A percentile compares a stretch with the other conserved stretches of the same genome.
These are phyloP conservation scores for Ciona savignyi DNA, from an alignment of 23 tunicate genomes.

Conservation along the genomic window DNA sequence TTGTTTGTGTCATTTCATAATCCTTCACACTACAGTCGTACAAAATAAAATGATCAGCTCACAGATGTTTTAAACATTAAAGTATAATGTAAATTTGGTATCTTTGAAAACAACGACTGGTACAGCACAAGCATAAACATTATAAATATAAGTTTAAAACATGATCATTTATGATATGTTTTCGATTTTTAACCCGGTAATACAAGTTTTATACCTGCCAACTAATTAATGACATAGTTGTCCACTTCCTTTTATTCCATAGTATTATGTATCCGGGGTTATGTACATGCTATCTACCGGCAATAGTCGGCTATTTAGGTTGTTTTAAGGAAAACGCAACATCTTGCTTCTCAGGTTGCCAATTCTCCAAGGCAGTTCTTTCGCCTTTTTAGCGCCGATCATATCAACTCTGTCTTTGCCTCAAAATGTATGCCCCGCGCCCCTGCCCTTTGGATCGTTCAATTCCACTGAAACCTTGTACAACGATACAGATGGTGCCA, in stretches of 20 bases:
- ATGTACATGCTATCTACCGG: not conserved
- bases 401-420: constrained; percentile 54
- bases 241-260: not conserved
- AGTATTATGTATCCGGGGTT: not conserved
- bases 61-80: no score
- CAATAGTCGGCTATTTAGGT: not conserved
- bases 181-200: no score
- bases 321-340: not conserved
- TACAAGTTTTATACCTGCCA: no score
- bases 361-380: constrained; percentile 77
- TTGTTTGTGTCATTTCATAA: no score
- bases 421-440: constrained; percentile 58
- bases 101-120: no score
- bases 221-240: not conserved
- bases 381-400: constrained; percentile 50
- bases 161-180: no score
- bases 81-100: no score
- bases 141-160: not conserved
- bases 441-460: constrained; percentile 19
- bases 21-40: no score
- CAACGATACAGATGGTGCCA: constrained; percentile 56
- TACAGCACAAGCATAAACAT: no score
- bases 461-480: constrained; percentile 32
- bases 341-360: constrained; percentile 53
- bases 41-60: no score